Percentiles rank a stretch among this genome's conserved stretches.
Conservation (phyloP, 2,113 vertebrate genomes). For the Alaudala cheleensis region DNA sequence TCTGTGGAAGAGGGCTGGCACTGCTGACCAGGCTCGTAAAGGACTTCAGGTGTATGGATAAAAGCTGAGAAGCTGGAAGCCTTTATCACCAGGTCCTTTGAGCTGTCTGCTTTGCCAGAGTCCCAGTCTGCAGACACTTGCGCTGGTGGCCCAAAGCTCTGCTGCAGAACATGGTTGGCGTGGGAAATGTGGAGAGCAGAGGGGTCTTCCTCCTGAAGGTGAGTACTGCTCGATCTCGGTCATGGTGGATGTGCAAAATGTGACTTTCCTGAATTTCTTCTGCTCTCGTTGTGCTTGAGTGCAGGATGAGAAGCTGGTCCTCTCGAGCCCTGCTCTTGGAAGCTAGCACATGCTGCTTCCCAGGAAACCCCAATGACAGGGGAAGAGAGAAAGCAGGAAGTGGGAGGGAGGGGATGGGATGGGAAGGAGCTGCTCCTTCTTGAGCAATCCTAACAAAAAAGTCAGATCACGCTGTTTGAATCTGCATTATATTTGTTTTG, state of each 20-base stretch:
- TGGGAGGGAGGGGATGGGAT: not conserved
- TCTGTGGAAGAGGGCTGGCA: not conserved
- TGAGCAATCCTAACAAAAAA: not conserved
- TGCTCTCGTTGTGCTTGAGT: not conserved
- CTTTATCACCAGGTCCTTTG: not conserved
- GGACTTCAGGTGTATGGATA: not conserved
- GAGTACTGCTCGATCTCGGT: rapidly evolving
- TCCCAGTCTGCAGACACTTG: rapidly evolving
- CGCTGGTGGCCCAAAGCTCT: not conserved
- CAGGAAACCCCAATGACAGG: not conserved
- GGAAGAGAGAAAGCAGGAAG: not conserved
- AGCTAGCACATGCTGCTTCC: not conserved
- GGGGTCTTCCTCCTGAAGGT: not conserved
- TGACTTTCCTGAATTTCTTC: not conserved
- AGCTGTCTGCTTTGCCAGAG: not conserved
- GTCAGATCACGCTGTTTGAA: not conserved
- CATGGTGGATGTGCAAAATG: rapidly evolving
- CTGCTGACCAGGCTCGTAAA: not conserved
- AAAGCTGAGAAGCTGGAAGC: not conserved
- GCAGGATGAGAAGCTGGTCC: not conserved
- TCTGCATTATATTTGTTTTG: conserved; percentile 26
- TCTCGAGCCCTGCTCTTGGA: not conserved
- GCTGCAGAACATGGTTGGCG: not conserved
- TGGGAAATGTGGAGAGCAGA: rapidly evolving
- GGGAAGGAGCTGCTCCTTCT: not conserved